phyloP scores from a whole-genome alignment of 2,113 vertebrate species.

The Psittacara wagleri region DNA sequence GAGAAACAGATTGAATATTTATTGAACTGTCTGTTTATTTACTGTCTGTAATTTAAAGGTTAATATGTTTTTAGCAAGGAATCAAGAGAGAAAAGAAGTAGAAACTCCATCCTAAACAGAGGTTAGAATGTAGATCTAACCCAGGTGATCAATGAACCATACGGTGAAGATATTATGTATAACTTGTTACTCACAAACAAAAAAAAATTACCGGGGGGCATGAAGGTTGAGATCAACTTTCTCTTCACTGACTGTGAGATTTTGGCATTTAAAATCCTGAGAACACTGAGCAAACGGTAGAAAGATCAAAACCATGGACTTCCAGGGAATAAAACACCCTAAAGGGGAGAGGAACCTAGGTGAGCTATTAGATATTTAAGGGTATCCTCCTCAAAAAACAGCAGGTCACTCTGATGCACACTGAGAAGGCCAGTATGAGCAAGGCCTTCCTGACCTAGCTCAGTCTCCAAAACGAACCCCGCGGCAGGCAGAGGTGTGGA shows the following conservation, averaged over 20 bases:
- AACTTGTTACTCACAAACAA: not conserved
- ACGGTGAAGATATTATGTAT: not conserved
- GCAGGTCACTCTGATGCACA: not conserved
- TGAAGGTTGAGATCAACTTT: not conserved
- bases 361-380: not conserved
- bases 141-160: not conserved
- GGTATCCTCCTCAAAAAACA: not conserved
- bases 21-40: not conserved
- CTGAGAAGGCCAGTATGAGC: not conserved
- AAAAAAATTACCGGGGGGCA: not conserved
- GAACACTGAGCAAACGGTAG: not conserved
- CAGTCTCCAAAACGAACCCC: not conserved
- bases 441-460: accelerated
- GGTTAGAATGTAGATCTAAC: not conserved
- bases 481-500: not conserved
- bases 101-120: not conserved
- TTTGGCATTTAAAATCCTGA: not conserved
- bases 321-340: not conserved
- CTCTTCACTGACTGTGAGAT: not conserved
- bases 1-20: not conserved
- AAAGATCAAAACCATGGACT: not conserved
- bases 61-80: not conserved
- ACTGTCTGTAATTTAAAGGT: not conserved
- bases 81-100: not conserved
- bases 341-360: not conserved